These are phyloP conservation scores for Patiria miniata DNA, from an alignment of 35 echinoderm and acorn worm species.

Conservation along the genomic window DNA sequence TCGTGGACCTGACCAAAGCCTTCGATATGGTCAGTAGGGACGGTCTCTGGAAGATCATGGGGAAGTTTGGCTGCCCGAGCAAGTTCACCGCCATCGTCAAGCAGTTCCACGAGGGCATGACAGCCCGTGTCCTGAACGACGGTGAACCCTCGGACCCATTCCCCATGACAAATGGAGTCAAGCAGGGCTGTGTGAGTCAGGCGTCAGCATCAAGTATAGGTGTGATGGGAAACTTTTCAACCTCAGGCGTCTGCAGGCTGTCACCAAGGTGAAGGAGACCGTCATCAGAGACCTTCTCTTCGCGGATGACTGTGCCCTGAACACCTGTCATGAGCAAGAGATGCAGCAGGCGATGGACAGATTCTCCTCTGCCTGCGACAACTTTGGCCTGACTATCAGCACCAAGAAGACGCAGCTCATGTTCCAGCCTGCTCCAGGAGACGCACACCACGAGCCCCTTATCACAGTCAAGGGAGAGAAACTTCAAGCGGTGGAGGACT, in stretches of 20 bases:
- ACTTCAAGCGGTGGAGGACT: neutral
- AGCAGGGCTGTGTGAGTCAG: conserved; percentile 27
- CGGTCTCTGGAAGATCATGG: conserved; percentile 33
- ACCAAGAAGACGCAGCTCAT: neutral
- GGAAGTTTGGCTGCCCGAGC: neutral
- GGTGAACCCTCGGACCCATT: conserved; percentile 2
- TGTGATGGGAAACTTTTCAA: conserved; percentile 30
- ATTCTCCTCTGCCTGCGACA: neutral
- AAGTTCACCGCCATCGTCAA: conserved; percentile 18
- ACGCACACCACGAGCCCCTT: no score
- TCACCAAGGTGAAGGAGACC: neutral
- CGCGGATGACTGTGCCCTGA: neutral
- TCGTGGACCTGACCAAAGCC: conserved; percentile 12
- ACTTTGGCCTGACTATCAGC: conserved; percentile 9
- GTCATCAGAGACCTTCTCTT: neutral
- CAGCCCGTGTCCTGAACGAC: neutral
- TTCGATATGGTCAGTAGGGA: neutral
- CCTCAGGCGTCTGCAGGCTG: neutral
- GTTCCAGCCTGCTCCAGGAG: neutral
- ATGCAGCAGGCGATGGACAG: neutral
- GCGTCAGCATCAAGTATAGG: conserved; percentile 9
- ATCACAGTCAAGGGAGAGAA: neutral
- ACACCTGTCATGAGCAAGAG: neutral
- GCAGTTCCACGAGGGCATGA: conserved; percentile 30
- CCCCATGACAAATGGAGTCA: conserved; percentile 1